phyloP scores from a whole-genome alignment of 64 coral and sea anemone genomes.

The Anthopleura sola region DNA sequence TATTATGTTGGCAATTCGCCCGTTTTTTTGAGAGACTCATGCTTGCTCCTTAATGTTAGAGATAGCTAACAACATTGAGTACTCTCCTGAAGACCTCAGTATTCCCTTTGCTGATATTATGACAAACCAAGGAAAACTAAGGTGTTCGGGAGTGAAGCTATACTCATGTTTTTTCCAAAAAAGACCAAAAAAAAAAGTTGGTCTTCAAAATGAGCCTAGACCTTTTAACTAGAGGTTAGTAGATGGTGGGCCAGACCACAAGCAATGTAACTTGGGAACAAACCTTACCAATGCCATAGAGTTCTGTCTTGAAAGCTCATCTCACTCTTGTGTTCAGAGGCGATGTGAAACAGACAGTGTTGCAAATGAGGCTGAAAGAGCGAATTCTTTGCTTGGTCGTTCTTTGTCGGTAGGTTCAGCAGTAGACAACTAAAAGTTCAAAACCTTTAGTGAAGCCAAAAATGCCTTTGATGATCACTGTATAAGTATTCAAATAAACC shows the following conservation, averaged over 20 bases:
- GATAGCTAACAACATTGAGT: conserved; percentile 22
- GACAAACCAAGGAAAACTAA: conserved; percentile 3
- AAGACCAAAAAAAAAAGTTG: neutral
- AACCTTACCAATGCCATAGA: conserved; percentile 33
- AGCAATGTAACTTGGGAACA: conserved; percentile 21
- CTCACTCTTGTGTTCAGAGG: conserved; percentile 48
- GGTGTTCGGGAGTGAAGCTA: neutral
- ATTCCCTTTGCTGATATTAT: neutral
- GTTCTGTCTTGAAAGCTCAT: conserved; percentile 17
- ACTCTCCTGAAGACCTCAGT: conserved; percentile 19
- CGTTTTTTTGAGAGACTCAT: conserved; percentile 28
- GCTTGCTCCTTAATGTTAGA: conserved; percentile 33
- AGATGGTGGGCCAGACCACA: conserved; percentile 36
- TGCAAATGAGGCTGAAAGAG: conserved; percentile 66
- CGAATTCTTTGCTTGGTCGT: conserved; percentile 31
- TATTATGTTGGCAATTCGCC: neutral
- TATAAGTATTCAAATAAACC: neutral
- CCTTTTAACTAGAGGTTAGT: conserved; percentile 40
- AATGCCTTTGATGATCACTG: conserved; percentile 6
- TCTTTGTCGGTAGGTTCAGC: conserved; percentile 39
- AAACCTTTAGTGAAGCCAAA: conserved; percentile 27
- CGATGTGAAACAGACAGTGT: conserved; percentile 52
- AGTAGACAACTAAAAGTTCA: conserved; percentile 32
- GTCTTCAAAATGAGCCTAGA: conserved; percentile 2
- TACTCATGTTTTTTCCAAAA: neutral